Conservation (phyloP, 2,797 vertebrate genomes). For the Arctocebus calabarensis region DNA sequence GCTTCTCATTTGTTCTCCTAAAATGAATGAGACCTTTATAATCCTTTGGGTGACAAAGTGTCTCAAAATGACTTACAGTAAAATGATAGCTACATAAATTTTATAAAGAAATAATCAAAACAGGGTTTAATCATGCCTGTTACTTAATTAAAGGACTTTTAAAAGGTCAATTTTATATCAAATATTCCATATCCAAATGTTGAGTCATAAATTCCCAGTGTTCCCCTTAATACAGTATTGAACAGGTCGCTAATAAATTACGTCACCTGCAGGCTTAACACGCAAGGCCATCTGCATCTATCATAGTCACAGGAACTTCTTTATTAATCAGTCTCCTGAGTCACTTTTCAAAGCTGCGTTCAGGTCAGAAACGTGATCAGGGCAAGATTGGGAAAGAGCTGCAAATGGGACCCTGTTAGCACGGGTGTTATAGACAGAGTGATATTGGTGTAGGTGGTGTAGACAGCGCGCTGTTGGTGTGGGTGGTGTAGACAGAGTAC, state of each 20-base stretch:
- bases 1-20: background rate
- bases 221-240: background rate
- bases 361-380: background rate
- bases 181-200: background rate
- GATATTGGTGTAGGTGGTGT: too few species aligned
- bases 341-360: background rate
- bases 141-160: slow-evolving; percentile 18
- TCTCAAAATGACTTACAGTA: background rate
- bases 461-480: too few species aligned
- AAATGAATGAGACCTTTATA: background rate
- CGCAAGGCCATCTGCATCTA: too few species aligned
- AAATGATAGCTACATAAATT: slow-evolving; percentile 6
- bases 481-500: too few species aligned
- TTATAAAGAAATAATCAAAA: background rate
- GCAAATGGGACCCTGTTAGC: accelerated
- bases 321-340: background rate
- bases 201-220: background rate
- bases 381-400: background rate
- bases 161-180: background rate
- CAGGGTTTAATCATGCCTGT: background rate
- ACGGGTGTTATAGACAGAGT: too few species aligned
- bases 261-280: background rate
- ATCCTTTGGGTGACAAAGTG: background rate
- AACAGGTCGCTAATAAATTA: background rate
- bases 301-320: background rate